These are phyloP conservation scores for Limnodromus scolopaceus DNA, from an alignment of 2,797 vertebrate genomes.

Conservation along the genomic window DNA sequence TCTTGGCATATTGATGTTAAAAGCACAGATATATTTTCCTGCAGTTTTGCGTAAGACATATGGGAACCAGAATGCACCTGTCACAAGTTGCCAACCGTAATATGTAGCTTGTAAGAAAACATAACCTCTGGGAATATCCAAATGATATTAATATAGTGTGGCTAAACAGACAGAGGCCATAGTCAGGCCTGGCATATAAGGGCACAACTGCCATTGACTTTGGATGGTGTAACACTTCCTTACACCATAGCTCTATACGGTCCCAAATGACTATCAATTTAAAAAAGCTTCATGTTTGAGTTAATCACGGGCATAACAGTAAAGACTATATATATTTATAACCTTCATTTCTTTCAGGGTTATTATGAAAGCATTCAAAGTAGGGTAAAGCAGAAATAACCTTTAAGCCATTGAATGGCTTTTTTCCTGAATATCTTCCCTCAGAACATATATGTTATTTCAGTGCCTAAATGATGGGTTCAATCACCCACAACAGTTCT, in stretches of 20 bases:
- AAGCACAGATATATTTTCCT: neutral
- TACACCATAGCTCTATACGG: neutral
- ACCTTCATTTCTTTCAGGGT: neutral
- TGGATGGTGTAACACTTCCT: neutral
- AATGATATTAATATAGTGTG: conserved; percentile 40
- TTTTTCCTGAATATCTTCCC: neutral
- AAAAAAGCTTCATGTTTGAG: neutral
- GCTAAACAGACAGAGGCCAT: conserved; percentile 16
- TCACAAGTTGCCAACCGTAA: conserved; percentile 33
- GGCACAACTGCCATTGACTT: neutral
- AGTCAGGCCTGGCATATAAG: neutral
- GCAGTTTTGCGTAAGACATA: neutral
- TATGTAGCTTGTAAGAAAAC: neutral
- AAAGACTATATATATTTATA: neutral
- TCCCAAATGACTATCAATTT: neutral
- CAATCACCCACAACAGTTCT: neutral
- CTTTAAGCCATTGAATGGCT: neutral
- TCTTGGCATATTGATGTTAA: conserved; percentile 40
- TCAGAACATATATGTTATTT: neutral
- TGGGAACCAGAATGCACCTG: conserved; percentile 17
- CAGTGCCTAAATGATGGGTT: neutral
- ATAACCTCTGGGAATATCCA: conserved; percentile 43
- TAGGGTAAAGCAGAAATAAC: neutral
- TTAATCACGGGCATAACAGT: neutral
- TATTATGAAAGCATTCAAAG: neutral